Conservation (phyloP, 2,113 vertebrate genomes). For the Callipepla californica region DNA sequence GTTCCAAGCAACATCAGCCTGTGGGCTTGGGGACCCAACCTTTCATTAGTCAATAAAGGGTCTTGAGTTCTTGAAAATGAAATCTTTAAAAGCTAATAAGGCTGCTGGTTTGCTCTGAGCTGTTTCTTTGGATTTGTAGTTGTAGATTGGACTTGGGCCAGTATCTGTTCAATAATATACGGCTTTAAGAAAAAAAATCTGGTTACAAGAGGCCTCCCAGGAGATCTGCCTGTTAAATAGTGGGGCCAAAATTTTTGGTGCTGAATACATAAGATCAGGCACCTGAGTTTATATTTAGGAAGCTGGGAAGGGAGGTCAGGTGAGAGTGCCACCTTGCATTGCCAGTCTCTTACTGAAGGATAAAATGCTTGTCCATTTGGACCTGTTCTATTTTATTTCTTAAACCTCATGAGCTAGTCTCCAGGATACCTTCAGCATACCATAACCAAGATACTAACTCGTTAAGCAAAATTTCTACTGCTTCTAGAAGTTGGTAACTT, state of each 20-base stretch:
- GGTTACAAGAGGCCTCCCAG: conserved; percentile 26
- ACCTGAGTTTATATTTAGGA: background rate
- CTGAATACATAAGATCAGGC: background rate
- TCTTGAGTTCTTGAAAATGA: conserved; percentile 71
- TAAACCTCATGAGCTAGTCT: background rate
- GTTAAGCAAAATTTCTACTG: background rate
- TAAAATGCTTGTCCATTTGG: background rate
- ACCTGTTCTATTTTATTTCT: background rate
- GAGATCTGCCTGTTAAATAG: conserved; percentile 26
- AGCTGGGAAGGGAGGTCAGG: background rate
- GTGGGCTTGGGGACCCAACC: conserved; percentile 68
- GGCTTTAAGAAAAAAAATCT: conserved; percentile 26
- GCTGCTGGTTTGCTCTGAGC: conserved; percentile 58
- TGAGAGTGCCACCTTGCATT: background rate
- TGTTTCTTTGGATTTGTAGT: conserved; percentile 60
- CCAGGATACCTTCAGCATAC: background rate
- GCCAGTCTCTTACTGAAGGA: background rate
- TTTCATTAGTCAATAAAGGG: conserved; percentile 74
- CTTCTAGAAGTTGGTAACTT: background rate
- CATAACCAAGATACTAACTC: background rate
- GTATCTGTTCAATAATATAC: conserved; percentile 54
- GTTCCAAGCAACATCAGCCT: conserved; percentile 67
- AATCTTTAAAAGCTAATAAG: conserved; percentile 74
- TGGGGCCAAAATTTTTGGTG: background rate
- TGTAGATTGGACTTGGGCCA: conserved; percentile 58